Percentiles rank a stretch among this genome's conserved stretches.
phyloP scores from a whole-genome alignment of 37 sponge, comb jelly and placozoan genomes.

The Spongilla lacustris region DNA sequence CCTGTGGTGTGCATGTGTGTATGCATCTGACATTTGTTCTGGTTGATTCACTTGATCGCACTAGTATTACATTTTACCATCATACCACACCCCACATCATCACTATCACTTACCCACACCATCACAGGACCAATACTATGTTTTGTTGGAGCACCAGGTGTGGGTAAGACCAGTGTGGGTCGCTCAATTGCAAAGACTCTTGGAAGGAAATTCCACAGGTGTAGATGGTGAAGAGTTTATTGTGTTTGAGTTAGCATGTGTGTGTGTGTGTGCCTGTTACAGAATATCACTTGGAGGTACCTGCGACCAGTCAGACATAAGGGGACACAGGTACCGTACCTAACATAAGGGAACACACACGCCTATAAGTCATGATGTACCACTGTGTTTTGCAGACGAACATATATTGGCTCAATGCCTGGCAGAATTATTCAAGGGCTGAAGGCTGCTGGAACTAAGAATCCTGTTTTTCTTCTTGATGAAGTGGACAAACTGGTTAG shows the following conservation, averaged over 20 bases:
- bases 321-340: conserved; percentile 81
- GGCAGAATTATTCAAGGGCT: conserved; percentile 85
- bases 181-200: conserved; percentile 86
- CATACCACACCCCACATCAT: neutral
- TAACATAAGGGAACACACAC: too few species aligned
- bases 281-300: conserved; percentile 88
- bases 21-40: too few species aligned
- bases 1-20: neutral
- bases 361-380: too few species aligned
- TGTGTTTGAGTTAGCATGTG: neutral
- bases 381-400: conserved; percentile 50
- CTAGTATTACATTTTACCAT: too few species aligned
- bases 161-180: conserved; percentile 92
- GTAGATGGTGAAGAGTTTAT: neutral
- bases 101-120: neutral
- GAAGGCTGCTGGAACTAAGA: conserved; percentile 72
- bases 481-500: conserved; percentile 87
- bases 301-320: conserved; percentile 88
- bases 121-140: conserved; percentile 87
- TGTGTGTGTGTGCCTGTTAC: neutral
- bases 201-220: conserved; percentile 77
- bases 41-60: too few species aligned
- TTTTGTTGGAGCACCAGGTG: conserved; percentile 92
- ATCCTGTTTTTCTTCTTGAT: conserved; percentile 92
- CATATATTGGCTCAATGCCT: conserved; percentile 90